These are phyloP conservation scores for Lycopodina hypogea DNA, from an alignment of 37 sponge, comb jelly and placozoan genomes.

Conservation along the genomic window DNA sequence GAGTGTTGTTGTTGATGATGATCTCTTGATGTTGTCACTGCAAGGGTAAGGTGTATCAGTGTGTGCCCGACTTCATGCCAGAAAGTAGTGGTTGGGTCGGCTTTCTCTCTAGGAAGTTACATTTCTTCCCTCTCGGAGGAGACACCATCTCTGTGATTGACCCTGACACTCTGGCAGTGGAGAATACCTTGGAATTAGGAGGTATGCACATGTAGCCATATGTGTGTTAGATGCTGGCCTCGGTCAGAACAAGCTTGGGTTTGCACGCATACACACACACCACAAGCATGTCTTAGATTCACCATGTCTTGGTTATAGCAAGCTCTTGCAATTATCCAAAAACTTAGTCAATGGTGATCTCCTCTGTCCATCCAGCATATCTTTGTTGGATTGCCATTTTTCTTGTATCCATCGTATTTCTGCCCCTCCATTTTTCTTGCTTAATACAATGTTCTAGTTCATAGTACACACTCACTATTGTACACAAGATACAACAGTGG, in stretches of 20 bases:
- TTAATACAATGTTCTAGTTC: too few relatives aligned
- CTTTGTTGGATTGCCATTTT: too few relatives aligned
- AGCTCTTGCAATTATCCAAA: too few relatives aligned
- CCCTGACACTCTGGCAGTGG: slow-evolving; percentile 46
- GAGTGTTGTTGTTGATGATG: not conserved
- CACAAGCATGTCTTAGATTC: too few relatives aligned
- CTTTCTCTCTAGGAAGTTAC: slow-evolving; percentile 53
- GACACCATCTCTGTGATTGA: slow-evolving; percentile 50
- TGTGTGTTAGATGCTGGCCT: not conserved
- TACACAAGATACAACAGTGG: too few relatives aligned
- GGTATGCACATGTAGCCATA: slow-evolving; percentile 41
- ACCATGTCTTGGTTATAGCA: too few relatives aligned
- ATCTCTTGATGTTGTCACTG: not conserved
- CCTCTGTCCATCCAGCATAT: too few relatives aligned
- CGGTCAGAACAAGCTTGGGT: not conserved
- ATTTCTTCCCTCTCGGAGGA: slow-evolving; percentile 47
- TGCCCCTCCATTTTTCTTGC: too few relatives aligned
- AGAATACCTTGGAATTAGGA: slow-evolving; percentile 36
- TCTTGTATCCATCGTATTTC: too few relatives aligned
- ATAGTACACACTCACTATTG: too few relatives aligned
- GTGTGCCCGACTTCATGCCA: not conserved
- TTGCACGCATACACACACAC: not conserved
- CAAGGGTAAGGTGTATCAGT: not conserved
- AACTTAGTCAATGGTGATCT: too few relatives aligned
- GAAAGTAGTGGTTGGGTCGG: slow-evolving; percentile 8